phyloP scores from a whole-genome alignment of 1,140 invertebrate species.

The Trialeurodes vaporariorum region DNA sequence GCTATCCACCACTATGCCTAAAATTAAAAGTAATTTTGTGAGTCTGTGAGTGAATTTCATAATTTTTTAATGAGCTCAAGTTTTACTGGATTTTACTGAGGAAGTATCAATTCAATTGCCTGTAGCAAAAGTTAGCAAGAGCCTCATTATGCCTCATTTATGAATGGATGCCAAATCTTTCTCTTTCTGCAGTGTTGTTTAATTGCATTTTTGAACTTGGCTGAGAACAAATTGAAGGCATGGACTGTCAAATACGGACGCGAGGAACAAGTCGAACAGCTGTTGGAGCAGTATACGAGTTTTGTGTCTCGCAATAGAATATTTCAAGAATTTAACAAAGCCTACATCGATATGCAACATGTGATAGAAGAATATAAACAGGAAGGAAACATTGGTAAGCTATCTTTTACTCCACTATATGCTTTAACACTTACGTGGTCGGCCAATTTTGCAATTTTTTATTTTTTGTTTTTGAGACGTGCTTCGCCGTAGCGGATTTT shows the following conservation, averaged over 20 bases:
- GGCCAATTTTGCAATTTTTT: background rate
- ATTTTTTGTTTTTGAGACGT: background rate
- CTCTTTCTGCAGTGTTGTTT: constrained; percentile 56
- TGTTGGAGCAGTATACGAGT: constrained; percentile 79
- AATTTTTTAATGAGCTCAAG: too few relatives aligned
- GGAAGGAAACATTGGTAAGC: constrained; percentile 60
- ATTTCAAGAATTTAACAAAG: constrained; percentile 89
- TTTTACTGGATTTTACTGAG: too few relatives aligned
- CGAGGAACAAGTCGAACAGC: constrained; percentile 66
- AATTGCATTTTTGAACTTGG: constrained; percentile 76
- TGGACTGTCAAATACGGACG: constrained; percentile 84
- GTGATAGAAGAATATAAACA: constrained; percentile 83
- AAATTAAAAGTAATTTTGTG: too few relatives aligned
- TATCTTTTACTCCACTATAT: background rate
- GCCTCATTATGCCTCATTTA: too few relatives aligned
- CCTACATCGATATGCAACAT: constrained; percentile 80
- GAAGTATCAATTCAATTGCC: too few relatives aligned
- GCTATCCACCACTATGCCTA: too few relatives aligned
- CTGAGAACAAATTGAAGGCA: constrained; percentile 73
- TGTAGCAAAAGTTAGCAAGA: too few relatives aligned
- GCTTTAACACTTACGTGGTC: too few relatives aligned
- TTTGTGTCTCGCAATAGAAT: constrained; percentile 85
- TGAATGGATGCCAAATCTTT: background rate
- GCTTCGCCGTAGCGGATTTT: too few relatives aligned
- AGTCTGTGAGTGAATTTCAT: too few relatives aligned